These are phyloP conservation scores for Mus minutoides DNA, from an alignment of 2,797 vertebrate genomes.

Conservation along the genomic window DNA sequence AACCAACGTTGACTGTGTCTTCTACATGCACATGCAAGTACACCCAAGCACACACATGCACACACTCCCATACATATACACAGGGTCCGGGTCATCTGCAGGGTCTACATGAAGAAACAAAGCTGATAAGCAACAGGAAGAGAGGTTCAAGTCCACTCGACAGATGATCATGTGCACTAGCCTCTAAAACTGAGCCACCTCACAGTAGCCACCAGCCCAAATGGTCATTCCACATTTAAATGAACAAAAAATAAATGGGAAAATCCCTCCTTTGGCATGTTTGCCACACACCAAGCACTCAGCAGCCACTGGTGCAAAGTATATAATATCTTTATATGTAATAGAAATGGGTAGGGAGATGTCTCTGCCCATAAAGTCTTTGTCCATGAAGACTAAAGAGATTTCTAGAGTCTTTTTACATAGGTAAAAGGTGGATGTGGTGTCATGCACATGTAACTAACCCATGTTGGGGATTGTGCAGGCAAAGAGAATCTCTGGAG, in stretches of 20 bases:
- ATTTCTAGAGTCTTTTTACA: background rate
- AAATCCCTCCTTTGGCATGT: background rate
- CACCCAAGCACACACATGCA: background rate
- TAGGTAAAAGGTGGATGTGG: background rate
- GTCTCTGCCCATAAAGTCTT: background rate
- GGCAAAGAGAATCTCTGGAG: background rate
- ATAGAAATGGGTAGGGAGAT: too few species aligned
- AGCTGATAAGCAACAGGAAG: background rate
- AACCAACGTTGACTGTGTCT: background rate
- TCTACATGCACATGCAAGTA: background rate
- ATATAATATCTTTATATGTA: background rate
- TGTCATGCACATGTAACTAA: too few species aligned
- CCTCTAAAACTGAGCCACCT: background rate
- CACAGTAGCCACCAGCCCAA: background rate
- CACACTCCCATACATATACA: background rate
- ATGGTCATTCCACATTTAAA: background rate
- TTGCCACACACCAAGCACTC: background rate
- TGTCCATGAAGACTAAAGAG: background rate
- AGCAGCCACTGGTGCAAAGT: fast-evolving
- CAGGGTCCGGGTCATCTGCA: background rate
- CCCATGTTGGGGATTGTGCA: background rate
- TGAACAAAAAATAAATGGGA: background rate
- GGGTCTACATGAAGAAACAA: background rate
- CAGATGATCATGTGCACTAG: background rate
- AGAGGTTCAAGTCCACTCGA: fast-evolving